Evolutionary conservation across 2,888 invertebrate genomes (phyloP).

Genomic region (Stramonita haemastoma): DNA sequence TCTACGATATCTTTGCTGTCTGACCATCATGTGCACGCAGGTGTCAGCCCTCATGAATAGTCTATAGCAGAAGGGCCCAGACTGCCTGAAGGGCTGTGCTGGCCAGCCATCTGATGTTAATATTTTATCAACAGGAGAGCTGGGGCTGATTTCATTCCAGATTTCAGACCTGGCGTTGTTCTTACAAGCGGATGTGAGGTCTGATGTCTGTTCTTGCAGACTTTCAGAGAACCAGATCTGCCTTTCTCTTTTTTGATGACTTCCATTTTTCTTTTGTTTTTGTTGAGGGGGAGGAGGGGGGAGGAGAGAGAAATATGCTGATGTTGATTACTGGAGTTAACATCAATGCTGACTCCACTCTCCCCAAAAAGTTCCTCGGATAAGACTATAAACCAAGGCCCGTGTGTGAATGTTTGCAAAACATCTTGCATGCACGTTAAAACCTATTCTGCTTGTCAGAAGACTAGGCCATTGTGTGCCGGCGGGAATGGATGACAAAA

Average conservation of each 20-base stretch:
- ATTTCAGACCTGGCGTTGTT: neutral
- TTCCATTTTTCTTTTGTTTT: neutral
- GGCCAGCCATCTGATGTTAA: neutral
- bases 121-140: neutral
- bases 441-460: too few relatives aligned
- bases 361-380: too few relatives aligned
- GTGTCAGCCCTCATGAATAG: neutral
- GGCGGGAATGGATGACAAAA: too few relatives aligned
- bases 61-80: neutral
- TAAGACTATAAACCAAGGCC: too few relatives aligned
- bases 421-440: too few relatives aligned
- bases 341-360: too few relatives aligned
- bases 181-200: neutral
- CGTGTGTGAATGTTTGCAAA: too few relatives aligned
- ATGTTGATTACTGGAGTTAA: too few relatives aligned
- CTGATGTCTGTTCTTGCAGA: neutral
- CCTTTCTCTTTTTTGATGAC: neutral
- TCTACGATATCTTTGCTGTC: neutral
- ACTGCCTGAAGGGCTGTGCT: neutral
- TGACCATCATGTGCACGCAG: neutral
- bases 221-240: neutral
- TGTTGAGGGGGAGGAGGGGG: neutral
- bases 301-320: too few relatives aligned
- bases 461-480: too few relatives aligned
- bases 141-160: neutral